Base-by-base conservation (phyloP, 2,888 invertebrate genomes). In the Tubulanus polymorphus region DNA sequence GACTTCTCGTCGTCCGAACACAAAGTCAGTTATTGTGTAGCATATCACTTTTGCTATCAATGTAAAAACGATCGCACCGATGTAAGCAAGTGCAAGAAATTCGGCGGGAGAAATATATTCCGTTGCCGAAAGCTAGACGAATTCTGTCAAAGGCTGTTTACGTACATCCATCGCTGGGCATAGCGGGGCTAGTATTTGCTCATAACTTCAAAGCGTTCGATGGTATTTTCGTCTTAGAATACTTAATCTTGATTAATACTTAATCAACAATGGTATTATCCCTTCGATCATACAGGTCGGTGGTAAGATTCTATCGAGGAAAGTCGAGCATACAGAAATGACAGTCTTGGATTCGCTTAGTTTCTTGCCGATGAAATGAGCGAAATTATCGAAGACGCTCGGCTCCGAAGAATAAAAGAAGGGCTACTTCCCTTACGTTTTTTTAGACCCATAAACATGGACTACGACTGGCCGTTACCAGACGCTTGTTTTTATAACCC, bases 381-480 rank as follows among this genome's bases (percentile, higher is more conserved):
- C 57, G 8, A 37, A 28, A 1, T 35, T 63, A 25, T 59, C 63
- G 8, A 48, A 51, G 35, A 55, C 62, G 3, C 63, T 65, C 28
- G 56, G 41, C 18, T 52, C 59, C n/a, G 23, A 41, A 3, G 60
- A 57, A 25, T 35, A 59, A 48, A 52, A 51, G 10, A 65, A 60
- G 28, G 62, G 63, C 15, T 63, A 59, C 37, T 63, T 65, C 49
- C 62, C 62, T n/a, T 59, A 65, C 45, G 55, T 47, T 29, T 63
- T 61, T 61, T 59, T 50, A 51, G 28, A 0, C 28, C 18, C 2
- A 58, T 54, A 30, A 57, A 65, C 32, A 59, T 59, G 54, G 29
- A 48, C 32, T 65, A 65, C 48, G 29, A 47, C 18, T 62, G 63
- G 18, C 53, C 53, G 25, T 60, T 61, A 18, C 61, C 62, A 15